Evolutionary conservation across 2,797 vertebrate species (phyloP), one percentile per base, ranked within the genome.

Genomic region (Betta splendens): DNA sequence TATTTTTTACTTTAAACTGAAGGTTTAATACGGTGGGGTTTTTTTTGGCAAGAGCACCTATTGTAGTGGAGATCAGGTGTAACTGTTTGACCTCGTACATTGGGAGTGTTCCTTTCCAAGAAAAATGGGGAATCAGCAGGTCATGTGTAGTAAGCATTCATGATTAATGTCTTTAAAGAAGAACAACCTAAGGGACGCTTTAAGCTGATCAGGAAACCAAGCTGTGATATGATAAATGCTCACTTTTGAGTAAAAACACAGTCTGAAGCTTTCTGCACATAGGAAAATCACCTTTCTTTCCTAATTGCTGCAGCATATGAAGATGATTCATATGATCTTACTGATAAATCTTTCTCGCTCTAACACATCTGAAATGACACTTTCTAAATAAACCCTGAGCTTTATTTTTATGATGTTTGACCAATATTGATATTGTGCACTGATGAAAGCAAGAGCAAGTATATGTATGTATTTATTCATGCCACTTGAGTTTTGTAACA

Each of bases 101-200:
- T 40, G 65, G 75, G 69, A 77, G 65, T 68, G 63, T 47, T 80
- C 61, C 64, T 67, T 49, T 18, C 40, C 4, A 35, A 79, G 81
- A 83, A 76, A 69, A 82, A 87, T 80, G 77, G 55, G 71, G 52
- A 73, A 80, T 72, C 79, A 83, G 81, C 73, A 72, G 78, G 79
- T 78, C 76, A 80, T 75, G 76, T 74, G 69, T 78, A 87, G 84
- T 86, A 81, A 80, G 81, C 76, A 72, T 72, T 73, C 58, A 74
- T 84, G 85, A 88, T 86, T 83, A 84, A 89, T 87, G 75, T 65
- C 66, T 82, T 81, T 76, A 77, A 87, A 81, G 75, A 86, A 75
- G 64, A 82, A 72, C 79, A 76, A 85, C 84, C 81, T 79, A 13
- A 65, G 79, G 73, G 75, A 82, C 75, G 69, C 60, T 79, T 85